phyloP scores from a whole-genome alignment of 2,113 vertebrate genomes.

The Actenoides lindsayi region DNA sequence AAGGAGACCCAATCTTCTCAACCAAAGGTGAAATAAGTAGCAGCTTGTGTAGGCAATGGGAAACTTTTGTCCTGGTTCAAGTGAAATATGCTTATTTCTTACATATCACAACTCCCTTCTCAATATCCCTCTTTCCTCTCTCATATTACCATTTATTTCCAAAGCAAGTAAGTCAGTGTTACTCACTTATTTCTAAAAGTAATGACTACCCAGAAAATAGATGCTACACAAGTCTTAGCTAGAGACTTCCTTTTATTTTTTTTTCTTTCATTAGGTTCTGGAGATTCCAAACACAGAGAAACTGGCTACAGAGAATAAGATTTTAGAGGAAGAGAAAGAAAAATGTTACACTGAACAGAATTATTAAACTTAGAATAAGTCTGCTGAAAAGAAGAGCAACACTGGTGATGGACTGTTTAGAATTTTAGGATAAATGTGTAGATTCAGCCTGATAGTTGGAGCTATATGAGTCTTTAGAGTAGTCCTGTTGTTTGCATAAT shows the following conservation, averaged over 20 bases:
- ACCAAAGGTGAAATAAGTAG: neutral
- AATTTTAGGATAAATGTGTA: neutral
- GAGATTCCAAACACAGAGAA: neutral
- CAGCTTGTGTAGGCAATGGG: neutral
- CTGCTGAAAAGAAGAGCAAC: neutral
- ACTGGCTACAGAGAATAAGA: neutral
- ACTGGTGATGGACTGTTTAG: neutral
- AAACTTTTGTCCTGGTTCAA: neutral
- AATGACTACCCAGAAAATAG: neutral
- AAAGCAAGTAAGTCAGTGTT: neutral
- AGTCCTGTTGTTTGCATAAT: neutral
- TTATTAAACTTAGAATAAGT: neutral
- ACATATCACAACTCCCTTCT: neutral
- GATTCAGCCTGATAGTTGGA: neutral
- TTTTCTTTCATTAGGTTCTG: neutral
- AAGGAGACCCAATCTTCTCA: neutral
- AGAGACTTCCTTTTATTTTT: neutral
- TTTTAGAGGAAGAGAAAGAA: neutral
- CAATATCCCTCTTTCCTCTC: neutral
- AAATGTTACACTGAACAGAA: rapidly evolving
- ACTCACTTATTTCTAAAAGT: neutral
- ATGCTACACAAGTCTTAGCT: neutral
- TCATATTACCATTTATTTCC: neutral
- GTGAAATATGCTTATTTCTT: neutral
- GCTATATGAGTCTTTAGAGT: neutral